Conservation (phyloP, 2,797 vertebrate genomes). For the Chrosomus eos region DNA sequence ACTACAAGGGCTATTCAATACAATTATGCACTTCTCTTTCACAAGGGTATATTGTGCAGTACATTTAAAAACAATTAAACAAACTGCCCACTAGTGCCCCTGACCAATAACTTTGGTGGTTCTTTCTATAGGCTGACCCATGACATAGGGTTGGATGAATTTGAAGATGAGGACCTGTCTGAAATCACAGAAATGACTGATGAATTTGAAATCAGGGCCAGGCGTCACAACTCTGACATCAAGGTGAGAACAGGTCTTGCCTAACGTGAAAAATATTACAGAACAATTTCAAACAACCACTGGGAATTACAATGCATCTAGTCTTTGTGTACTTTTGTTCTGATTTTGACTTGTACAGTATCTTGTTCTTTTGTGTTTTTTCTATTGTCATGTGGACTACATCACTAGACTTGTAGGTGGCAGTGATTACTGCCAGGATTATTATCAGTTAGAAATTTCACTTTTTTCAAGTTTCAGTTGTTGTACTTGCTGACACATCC, state of each 20-base stretch:
- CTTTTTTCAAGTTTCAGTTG: not conserved
- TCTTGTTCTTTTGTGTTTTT: not conserved
- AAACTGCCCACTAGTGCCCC: not conserved
- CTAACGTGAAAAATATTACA: not conserved
- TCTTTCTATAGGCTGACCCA: constrained; percentile 90
- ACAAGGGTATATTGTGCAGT: not conserved
- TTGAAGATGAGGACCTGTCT: constrained; percentile 97
- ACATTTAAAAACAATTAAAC: not conserved
- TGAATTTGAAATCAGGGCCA: constrained; percentile 91
- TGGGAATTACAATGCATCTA: not conserved
- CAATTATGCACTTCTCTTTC: not conserved
- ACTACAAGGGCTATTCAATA: not conserved
- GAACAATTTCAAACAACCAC: not conserved
- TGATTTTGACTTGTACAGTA: too few relatives aligned
- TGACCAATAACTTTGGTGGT: not conserved
- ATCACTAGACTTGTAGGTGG: not conserved
- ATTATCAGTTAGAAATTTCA: not conserved
- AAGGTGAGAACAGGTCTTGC: constrained; percentile 76
- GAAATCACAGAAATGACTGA: constrained; percentile 94
- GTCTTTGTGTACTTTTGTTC: not conserved
- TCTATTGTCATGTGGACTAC: not conserved
- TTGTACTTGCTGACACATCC: not conserved
- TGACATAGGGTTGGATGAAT: constrained; percentile 97
- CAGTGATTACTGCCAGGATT: not conserved
- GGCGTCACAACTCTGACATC: constrained; percentile 86